phyloP scores from a whole-genome alignment of 1,140 invertebrate genomes.

The Daktulosphaira vitifoliae region DNA sequence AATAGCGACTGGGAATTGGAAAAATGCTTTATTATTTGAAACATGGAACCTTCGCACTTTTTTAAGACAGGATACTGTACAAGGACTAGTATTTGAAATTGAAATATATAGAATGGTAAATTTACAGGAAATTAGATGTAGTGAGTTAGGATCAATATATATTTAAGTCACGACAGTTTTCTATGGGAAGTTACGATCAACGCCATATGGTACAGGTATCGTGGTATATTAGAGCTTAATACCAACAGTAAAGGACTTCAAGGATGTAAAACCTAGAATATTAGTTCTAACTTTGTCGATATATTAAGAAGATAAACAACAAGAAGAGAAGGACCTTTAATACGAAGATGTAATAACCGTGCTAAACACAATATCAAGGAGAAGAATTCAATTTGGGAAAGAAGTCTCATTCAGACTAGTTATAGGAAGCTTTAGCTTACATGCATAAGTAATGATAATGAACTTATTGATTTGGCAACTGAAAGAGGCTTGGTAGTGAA shows the following conservation, averaged over 20 bases:
- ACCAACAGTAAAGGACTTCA: not conserved
- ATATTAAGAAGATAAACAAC: not conserved
- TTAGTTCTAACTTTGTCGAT: not conserved
- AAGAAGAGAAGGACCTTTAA: not conserved
- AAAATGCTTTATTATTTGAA: not conserved
- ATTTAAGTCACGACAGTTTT: too few species aligned
- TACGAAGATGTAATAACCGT: not conserved
- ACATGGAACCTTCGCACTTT: not conserved
- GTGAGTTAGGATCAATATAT: not conserved
- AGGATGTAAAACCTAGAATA: not conserved
- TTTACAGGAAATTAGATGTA: not conserved
- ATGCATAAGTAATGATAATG: not conserved
- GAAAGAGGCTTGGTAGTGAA: not conserved
- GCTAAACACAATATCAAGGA: slow-evolving; percentile 3
- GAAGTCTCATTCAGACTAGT: not conserved
- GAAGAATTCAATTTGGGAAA: slow-evolving; percentile 2
- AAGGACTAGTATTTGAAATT: not conserved
- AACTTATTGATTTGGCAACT: not conserved
- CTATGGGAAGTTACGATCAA: too few species aligned
- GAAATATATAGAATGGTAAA: not conserved
- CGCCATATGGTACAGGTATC: not conserved
- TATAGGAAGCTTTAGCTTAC: not conserved
- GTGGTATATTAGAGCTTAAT: not conserved
- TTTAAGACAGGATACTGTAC: not conserved
- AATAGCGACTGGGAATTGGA: not conserved